Base-by-base conservation (phyloP, 2,113 vertebrate species). In the Cinclus cinclus region DNA sequence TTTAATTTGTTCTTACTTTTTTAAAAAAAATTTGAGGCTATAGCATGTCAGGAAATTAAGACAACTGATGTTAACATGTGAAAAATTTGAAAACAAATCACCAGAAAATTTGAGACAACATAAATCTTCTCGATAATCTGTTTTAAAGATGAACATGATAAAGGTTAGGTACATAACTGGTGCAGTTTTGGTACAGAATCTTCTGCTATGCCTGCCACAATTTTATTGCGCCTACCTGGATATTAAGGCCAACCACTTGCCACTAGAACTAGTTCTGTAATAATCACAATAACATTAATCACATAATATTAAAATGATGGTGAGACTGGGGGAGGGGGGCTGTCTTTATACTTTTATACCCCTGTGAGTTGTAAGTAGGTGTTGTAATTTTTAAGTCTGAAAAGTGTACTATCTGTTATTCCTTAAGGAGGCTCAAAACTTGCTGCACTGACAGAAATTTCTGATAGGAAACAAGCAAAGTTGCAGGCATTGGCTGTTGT, bases 241-340 rank as follows among this genome's bases (percentile, higher is more conserved):
- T 35, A 28, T 41, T 60, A 62, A 80, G 39, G 42, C 59, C 0
- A 1, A 21, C 52, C 23, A 9, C 25, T 83, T 94, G 42, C 35
- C 9, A 14, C 16, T 35, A 28, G 47, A 74, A 87, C 50, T 50
- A 92, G 42, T 78, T 84, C 39, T 7, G 2, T 62, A 76, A 46
- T 77, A 83, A 90, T 60, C 39, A 80, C 18, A 58, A 55, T 37
- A 37, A 37, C 35, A 37, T 37, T 37, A 37, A 37, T 37, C 35
- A 37, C 35, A 30, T 41, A 63, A 39, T 50, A 62, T 6, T 81
- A 78, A 90, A 83, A 58, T 50, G 5, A 27, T 24, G 23, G 27
- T 49, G 79, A 60, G 35, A 63, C 35, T 50, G 33, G 11, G 0
- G 0, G 3, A 0, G 3, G 3, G 2, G 12, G 1, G 13, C 8